These are phyloP conservation scores for Netelia melanura DNA, from an alignment of 2,888 invertebrate genomes.

Conservation along the genomic window DNA sequence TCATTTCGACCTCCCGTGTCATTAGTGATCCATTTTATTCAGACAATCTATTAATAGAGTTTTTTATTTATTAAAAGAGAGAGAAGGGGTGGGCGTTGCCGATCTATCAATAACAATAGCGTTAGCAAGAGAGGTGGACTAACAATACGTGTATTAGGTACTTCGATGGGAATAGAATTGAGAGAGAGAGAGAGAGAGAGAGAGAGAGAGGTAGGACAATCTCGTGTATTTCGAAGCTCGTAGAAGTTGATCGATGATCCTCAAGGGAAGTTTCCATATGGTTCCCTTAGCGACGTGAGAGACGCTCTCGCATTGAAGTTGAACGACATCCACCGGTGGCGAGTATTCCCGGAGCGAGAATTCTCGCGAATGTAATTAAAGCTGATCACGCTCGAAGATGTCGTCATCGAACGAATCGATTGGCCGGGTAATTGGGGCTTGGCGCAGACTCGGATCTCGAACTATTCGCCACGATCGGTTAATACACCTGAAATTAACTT, in stretches of 20 bases:
- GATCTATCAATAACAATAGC: constrained; percentile 44
- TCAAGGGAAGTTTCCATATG: constrained; percentile 56
- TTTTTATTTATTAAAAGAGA: not conserved
- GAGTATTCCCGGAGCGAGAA: constrained; percentile 49
- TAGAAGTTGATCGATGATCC: constrained; percentile 65
- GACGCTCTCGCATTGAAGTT: constrained; percentile 51
- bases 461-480: not conserved
- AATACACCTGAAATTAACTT: not conserved
- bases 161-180: constrained; percentile 32
- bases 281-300: constrained; percentile 21
- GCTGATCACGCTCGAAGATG: constrained; percentile 78
- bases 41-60: constrained; percentile 16
- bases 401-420: constrained; percentile 77
- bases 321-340: constrained; percentile 11
- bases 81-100: constrained; percentile 25
- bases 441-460: constrained; percentile 43
- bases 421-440: constrained; percentile 73
- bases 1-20: not conserved
- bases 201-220: constrained; percentile 28
- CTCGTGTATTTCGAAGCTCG: constrained; percentile 39
- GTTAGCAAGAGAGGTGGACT: constrained; percentile 12
- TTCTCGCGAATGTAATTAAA: constrained; percentile 74
- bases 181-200: constrained; percentile 2
- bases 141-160: not conserved
- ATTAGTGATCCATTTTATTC: constrained; percentile 24